A percentile compares a stretch with the other conserved stretches of the same genome.
Conservation (phyloP, 2,888 invertebrate species). For the Philaethria dido region DNA sequence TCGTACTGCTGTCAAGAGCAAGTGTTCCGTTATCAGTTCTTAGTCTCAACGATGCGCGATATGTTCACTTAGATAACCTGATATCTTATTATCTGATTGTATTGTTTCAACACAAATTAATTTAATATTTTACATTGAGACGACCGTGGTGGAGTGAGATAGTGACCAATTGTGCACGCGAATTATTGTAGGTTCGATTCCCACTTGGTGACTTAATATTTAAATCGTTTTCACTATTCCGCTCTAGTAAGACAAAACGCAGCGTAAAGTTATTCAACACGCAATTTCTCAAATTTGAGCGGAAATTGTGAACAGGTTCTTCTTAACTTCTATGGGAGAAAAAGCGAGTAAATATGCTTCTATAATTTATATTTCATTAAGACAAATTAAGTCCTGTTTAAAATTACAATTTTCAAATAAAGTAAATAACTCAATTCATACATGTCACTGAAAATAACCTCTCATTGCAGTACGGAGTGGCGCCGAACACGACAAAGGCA, state of each 20-base stretch:
- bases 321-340: too few relatives aligned
- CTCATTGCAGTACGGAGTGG: not conserved
- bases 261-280: too few relatives aligned
- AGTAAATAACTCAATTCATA: not conserved
- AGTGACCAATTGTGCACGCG: too few relatives aligned
- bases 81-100: not conserved
- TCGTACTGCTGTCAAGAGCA: not conserved
- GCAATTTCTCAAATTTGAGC: too few relatives aligned
- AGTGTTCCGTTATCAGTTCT: slow-evolving; percentile 18
- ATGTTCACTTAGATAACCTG: slow-evolving; percentile 6
- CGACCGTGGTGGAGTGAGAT: too few relatives aligned
- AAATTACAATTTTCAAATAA: not conserved
- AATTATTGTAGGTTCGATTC: too few relatives aligned
- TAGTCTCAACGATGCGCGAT: not conserved
- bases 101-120: not conserved
- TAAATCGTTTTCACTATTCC: too few relatives aligned
- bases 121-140: not conserved
- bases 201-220: too few relatives aligned
- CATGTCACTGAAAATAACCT: slow-evolving; percentile 15
- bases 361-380: not conserved
- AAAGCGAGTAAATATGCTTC: too few relatives aligned
- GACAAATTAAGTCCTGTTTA: not conserved
- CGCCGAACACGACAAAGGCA: slow-evolving; percentile 16
- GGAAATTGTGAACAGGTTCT: too few relatives aligned
- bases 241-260: too few relatives aligned